Conservation (phyloP, 1,140 invertebrate species). For the Drosophila baimaii region DNA sequence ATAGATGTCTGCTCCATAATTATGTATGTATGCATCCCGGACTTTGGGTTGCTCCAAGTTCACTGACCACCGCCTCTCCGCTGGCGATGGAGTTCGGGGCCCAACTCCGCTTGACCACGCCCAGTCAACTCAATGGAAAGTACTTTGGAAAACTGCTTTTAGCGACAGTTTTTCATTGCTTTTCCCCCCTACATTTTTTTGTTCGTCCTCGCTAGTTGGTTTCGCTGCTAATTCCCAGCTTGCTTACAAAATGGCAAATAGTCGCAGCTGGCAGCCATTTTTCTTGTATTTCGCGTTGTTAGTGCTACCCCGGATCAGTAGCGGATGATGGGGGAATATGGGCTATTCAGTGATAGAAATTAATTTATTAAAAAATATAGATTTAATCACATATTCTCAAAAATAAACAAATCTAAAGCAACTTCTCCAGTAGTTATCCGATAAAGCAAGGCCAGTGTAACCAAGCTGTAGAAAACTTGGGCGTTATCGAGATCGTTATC, state of each 20-base stretch:
- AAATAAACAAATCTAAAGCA: not conserved
- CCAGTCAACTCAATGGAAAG: constrained; percentile 45
- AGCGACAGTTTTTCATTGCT: constrained; percentile 64
- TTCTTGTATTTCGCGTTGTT: constrained; percentile 31
- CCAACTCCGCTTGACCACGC: constrained; percentile 61
- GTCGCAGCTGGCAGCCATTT: constrained; percentile 67
- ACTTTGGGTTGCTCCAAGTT: constrained; percentile 54
- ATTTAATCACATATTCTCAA: not conserved
- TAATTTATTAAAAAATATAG: not conserved
- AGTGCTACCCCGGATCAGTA: constrained; percentile 26
- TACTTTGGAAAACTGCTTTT: constrained; percentile 56
- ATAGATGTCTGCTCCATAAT: constrained; percentile 9
- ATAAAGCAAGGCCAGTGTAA: not conserved
- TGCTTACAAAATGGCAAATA: constrained; percentile 73
- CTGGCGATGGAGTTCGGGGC: not conserved
- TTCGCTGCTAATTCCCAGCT: constrained; percentile 64
- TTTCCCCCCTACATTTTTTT: constrained; percentile 9
- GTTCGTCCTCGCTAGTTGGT: not conserved
- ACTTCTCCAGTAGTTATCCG: not conserved
- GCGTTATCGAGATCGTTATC: not conserved
- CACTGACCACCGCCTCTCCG: constrained; percentile 61
- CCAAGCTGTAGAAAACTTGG: no score
- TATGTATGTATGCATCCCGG: not conserved
- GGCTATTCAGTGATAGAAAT: not conserved
- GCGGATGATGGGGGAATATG: constrained; percentile 9